phyloP scores from a whole-genome alignment of 2,113 vertebrate genomes.

The Sapajus apella region DNA sequence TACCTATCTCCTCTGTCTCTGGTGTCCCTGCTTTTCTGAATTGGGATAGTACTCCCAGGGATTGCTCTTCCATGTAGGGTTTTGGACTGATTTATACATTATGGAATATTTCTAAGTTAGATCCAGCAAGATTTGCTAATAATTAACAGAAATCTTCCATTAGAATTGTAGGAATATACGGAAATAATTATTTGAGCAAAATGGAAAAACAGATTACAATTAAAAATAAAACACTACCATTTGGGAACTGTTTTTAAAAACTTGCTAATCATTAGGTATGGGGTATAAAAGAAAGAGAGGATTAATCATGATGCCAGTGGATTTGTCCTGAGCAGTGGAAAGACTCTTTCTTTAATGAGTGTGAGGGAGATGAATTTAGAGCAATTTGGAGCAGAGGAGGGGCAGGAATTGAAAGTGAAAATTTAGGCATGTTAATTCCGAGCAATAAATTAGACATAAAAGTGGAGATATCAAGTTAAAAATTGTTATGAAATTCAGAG shows the following conservation, averaged over 20 bases:
- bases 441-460: neutral
- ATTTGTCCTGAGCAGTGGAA: neutral
- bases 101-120: neutral
- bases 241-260: neutral
- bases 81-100: neutral
- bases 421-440: neutral
- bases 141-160: neutral
- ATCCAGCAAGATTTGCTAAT: conserved; percentile 12
- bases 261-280: neutral
- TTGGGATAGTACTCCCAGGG: neutral
- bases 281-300: neutral
- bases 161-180: neutral
- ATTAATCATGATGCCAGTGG: neutral
- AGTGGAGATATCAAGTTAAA: neutral
- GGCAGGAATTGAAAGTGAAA: neutral
- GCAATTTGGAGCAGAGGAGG: neutral
- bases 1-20: neutral
- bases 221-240: neutral
- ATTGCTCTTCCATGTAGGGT: neutral
- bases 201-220: neutral
- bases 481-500: neutral
- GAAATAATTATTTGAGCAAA: neutral
- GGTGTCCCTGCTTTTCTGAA: neutral
- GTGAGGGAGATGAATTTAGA: neutral
- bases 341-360: neutral